Conservation (phyloP, 2,113 vertebrate species). For the Dendropsophus ebraccatus region DNA sequence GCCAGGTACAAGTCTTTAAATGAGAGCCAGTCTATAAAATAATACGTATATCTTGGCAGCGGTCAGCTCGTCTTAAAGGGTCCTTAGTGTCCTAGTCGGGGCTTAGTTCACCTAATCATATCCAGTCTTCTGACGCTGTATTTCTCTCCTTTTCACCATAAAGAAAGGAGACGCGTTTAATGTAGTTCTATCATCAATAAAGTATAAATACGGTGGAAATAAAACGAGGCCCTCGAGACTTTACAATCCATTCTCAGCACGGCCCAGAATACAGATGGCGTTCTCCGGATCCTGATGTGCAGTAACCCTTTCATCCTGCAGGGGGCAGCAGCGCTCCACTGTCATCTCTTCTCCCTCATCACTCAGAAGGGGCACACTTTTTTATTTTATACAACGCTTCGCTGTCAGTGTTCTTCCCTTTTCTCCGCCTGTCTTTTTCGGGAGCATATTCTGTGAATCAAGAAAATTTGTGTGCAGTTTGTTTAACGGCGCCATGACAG, state of each 20-base stretch:
- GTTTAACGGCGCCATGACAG: slow-evolving; percentile 12
- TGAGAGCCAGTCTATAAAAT: no score
- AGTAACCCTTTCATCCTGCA: neutral
- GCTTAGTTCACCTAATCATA: no score
- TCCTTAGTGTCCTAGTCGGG: no score
- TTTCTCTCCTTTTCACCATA: no score
- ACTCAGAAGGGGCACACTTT: no score
- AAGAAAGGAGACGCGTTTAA: neutral
- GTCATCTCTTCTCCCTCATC: no score
- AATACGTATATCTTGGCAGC: no score
- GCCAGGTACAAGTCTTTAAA: no score
- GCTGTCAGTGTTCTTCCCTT: neutral
- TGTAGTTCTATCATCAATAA: neutral
- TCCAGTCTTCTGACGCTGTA: no score
- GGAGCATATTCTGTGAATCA: slow-evolving; percentile 17
- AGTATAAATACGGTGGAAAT: neutral
- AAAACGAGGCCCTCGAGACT: neutral
- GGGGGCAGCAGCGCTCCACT: slow-evolving; percentile 37
- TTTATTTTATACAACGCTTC: no score
- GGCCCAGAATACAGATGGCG: neutral
- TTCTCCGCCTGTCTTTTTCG: neutral
- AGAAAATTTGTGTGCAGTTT: slow-evolving; percentile 19
- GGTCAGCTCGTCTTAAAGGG: no score
- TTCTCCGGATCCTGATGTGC: neutral
- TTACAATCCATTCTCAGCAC: neutral